phyloP scores from a whole-genome alignment of 1,140 invertebrate genomes.

The Whitmania pigra region DNA sequence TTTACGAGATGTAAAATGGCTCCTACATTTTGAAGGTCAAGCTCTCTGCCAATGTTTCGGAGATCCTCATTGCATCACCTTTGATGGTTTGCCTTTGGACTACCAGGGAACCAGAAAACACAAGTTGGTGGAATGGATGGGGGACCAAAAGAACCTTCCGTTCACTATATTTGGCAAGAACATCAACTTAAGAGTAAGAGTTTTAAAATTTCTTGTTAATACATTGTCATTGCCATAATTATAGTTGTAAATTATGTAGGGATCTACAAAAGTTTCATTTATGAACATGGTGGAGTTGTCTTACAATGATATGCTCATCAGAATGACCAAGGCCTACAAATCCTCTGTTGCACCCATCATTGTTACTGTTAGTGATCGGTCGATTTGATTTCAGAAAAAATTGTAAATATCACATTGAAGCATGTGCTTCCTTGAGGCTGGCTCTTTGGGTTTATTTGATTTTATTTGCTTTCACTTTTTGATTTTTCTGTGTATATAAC shows the following conservation, averaged over 20 bases:
- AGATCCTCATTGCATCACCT: conserved; percentile 3
- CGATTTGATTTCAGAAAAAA: background rate
- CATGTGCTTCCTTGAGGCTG: too few relatives aligned
- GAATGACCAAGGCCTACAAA: background rate
- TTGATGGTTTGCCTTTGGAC: background rate
- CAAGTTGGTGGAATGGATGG: conserved; percentile 5
- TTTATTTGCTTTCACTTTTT: too few relatives aligned
- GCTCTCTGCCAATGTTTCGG: background rate
- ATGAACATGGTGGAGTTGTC: background rate
- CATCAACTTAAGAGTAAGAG: background rate
- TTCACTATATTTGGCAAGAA: background rate
- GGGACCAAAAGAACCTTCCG: background rate
- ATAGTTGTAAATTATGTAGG: background rate
- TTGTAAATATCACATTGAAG: too few relatives aligned
- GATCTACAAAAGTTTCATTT: background rate
- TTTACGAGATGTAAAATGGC: too few relatives aligned
- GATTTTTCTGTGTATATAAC: too few relatives aligned
- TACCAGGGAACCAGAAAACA: conserved; percentile 11
- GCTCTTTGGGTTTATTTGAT: too few relatives aligned
- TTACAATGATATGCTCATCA: background rate
- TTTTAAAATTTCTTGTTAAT: background rate
- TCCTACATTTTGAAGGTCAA: background rate
- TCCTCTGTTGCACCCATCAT: background rate
- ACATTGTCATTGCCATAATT: background rate
- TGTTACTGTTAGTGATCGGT: background rate